These are phyloP conservation scores for Syrphus vitripennis DNA, from an alignment of 2,888 invertebrate species.

Conservation along the genomic window DNA sequence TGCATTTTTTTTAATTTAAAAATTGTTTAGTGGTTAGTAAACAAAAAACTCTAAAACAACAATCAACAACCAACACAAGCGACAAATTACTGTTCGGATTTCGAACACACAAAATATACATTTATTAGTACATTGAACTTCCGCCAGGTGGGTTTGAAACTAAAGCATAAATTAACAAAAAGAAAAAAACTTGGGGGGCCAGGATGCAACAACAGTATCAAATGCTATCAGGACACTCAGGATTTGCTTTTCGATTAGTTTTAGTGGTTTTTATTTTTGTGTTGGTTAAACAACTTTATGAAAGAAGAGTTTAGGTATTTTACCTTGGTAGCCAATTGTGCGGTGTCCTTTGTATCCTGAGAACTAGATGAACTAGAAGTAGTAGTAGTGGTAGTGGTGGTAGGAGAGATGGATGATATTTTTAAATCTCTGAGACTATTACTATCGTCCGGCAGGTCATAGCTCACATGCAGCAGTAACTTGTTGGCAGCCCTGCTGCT, in stretches of 20 bases:
- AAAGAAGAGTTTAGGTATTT: conserved; percentile 13
- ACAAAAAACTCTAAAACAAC: conserved; percentile 31
- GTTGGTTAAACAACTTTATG: conserved; percentile 24
- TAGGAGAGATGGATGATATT: conserved; percentile 68
- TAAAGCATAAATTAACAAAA: conserved; percentile 26
- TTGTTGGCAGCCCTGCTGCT: conserved; percentile 35
- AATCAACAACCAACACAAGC: conserved; percentile 49
- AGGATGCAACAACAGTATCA: conserved; percentile 33
- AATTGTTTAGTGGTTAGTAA: conserved; percentile 50
- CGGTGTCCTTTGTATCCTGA: conserved; percentile 68
- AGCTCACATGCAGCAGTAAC: conserved; percentile 62
- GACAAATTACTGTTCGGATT: neutral
- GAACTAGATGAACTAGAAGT: conserved; percentile 63
- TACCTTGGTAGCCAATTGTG: conserved; percentile 67
- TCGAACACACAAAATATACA: neutral
- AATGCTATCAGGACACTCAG: conserved; percentile 70
- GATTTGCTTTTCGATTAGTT: conserved; percentile 16
- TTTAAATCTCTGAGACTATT: conserved; percentile 66
- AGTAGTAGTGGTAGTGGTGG: conserved; percentile 16
- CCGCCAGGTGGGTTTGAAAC: neutral
- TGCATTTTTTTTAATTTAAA: neutral
- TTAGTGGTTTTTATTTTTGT: neutral
- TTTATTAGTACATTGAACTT: conserved; percentile 19
- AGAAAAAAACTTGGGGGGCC: neutral
- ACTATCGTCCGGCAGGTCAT: conserved; percentile 67